These are phyloP conservation scores for Otis tarda DNA, from an alignment of 2,113 vertebrate genomes.

Conservation along the genomic window DNA sequence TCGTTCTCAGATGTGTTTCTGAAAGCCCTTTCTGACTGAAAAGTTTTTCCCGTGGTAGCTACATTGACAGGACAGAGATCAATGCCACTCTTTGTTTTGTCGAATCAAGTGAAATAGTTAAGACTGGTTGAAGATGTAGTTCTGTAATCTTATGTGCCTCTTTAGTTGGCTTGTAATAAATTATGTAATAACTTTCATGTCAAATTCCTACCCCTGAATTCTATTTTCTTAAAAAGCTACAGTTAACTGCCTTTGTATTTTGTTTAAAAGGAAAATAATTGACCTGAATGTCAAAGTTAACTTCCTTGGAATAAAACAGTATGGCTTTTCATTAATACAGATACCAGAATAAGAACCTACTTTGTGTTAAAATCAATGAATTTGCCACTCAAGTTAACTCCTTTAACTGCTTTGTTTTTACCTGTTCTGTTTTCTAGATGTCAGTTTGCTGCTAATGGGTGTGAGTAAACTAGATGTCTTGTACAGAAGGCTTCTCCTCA, in stretches of 20 bases:
- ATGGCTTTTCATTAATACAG: neutral
- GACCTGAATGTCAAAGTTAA: neutral
- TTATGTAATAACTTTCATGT: neutral
- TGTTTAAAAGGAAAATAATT: neutral
- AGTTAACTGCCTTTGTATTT: neutral
- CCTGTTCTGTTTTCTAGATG: slow-evolving; percentile 71
- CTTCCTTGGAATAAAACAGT: neutral
- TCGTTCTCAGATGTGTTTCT: neutral
- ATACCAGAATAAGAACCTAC: neutral
- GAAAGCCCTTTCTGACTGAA: neutral
- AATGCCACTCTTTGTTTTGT: neutral
- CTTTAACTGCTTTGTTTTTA: neutral
- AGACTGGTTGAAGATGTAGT: neutral
- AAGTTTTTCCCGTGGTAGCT: neutral
- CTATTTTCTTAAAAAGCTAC: neutral
- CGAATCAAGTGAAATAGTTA: neutral
- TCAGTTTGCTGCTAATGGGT: slow-evolving; percentile 85
- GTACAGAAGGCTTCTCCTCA: slow-evolving; percentile 93
- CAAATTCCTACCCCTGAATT: neutral
- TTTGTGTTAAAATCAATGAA: neutral
- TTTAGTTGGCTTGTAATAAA: neutral
- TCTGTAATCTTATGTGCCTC: neutral
- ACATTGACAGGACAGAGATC: neutral
- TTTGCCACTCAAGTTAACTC: neutral
- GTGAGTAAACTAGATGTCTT: slow-evolving; percentile 93